Percentiles rank a stretch among this genome's conserved stretches.
These are phyloP conservation scores for Akabosia matsudoensis DNA, from an alignment of 1,140 invertebrate genomes.

Conservation along the genomic window DNA sequence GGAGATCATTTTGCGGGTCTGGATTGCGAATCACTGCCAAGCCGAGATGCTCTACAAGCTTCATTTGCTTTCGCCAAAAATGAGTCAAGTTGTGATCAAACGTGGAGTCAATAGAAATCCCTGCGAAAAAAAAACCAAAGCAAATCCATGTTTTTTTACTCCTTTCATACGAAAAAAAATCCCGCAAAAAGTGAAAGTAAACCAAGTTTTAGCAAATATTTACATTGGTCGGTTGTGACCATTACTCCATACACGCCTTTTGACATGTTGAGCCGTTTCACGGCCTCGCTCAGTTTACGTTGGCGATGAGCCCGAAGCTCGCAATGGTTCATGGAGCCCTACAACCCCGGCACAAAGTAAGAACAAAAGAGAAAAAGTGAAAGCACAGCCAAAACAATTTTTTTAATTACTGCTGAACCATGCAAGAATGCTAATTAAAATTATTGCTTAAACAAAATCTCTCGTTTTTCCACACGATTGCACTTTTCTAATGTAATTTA, in stretches of 20 bases:
- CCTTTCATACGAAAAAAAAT: too few species aligned
- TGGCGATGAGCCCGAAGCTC: constrained; percentile 9
- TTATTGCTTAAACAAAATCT: too few species aligned
- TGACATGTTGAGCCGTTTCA: constrained; percentile 91
- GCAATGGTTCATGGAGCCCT: background rate
- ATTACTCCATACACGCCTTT: constrained; percentile 96
- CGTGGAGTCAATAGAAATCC: constrained; percentile 88
- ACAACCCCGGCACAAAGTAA: background rate
- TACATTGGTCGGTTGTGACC: constrained; percentile 85
- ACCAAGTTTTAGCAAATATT: background rate
- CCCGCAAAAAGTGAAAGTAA: background rate
- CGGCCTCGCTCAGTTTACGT: constrained; percentile 78
- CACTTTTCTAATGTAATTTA: background rate
- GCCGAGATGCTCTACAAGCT: constrained; percentile 87
- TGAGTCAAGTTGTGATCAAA: constrained; percentile 92
- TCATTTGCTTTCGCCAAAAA: constrained; percentile 87
- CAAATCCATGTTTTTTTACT: too few species aligned
- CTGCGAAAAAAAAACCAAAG: constrained; percentile 61
- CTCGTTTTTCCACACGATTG: background rate
- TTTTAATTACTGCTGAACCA: background rate
- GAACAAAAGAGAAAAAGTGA: background rate
- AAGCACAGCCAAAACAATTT: background rate
- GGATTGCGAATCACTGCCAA: constrained; percentile 87
- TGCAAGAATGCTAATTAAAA: background rate
- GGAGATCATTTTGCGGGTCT: constrained; percentile 93